Conservation (phyloP, 2,113 vertebrate species). For the Leptodactylus fuscus region DNA sequence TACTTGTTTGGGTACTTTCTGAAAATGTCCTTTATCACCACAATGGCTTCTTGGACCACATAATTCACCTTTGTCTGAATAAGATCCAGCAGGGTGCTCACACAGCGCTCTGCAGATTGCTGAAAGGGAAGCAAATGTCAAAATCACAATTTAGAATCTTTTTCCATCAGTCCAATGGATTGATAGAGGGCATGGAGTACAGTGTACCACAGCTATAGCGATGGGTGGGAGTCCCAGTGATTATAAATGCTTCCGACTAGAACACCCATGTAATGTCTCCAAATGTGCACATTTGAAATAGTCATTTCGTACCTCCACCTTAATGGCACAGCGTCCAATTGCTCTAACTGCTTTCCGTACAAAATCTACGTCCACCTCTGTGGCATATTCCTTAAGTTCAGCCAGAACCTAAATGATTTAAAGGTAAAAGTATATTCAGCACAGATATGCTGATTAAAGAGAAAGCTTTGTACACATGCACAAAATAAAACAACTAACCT, state of each 20-base stretch:
- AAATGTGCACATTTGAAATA: background rate
- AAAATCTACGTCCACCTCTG: slow-evolving; percentile 97
- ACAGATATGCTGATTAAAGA: background rate
- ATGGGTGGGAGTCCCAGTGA: no score
- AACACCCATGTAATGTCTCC: no score
- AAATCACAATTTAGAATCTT: background rate
- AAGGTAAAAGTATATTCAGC: background rate
- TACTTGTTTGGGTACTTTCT: slow-evolving; percentile 99
- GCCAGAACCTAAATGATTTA: slow-evolving; percentile 85
- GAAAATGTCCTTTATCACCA: slow-evolving; percentile 98
- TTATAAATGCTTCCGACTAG: no score
- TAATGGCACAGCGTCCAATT: slow-evolving; percentile 98
- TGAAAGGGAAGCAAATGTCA: slow-evolving; percentile 63
- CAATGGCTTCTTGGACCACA: slow-evolving; percentile 97
- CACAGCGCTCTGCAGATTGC: slow-evolving; percentile 97
- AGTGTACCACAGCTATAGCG: no score
- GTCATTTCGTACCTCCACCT: slow-evolving; percentile 86
- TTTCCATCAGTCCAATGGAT: no score
- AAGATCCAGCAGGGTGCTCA: slow-evolving; percentile 94
- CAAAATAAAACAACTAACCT: slow-evolving; percentile 75
- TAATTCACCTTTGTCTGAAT: slow-evolving; percentile 99
- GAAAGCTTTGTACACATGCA: background rate
- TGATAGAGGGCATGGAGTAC: no score
- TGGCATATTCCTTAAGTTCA: slow-evolving; percentile 96
- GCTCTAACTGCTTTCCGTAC: slow-evolving; percentile 95